These are phyloP conservation scores for Hydra vulgaris DNA, from an alignment of 30 jellyfish, hydroid and myxozoan species.

Conservation along the genomic window DNA sequence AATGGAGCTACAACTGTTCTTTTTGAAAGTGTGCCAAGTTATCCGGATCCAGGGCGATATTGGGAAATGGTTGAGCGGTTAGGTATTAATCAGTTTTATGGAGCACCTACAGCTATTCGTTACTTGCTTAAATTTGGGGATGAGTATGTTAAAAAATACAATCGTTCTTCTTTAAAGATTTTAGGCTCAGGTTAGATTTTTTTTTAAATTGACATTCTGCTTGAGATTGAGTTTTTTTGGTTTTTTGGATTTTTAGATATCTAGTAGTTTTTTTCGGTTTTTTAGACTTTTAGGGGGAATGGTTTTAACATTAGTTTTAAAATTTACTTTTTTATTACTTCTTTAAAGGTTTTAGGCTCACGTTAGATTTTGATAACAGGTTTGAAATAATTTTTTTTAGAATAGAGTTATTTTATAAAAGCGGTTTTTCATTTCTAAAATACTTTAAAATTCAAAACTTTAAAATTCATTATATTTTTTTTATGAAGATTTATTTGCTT, in stretches of 20 bases:
- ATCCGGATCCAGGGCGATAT: slow-evolving; percentile 96
- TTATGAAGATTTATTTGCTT: too few relatives aligned
- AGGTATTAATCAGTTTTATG: slow-evolving; percentile 77
- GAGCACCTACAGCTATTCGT: slow-evolving; percentile 98
- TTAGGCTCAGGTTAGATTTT: slow-evolving; percentile 74
- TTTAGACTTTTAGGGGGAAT: neutral
- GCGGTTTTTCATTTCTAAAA: too few relatives aligned
- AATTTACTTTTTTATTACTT: neutral
- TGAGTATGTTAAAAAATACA: slow-evolving; percentile 64
- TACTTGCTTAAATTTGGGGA: slow-evolving; percentile 63
- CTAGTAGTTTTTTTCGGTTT: too few relatives aligned
- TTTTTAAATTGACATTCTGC: too few relatives aligned
- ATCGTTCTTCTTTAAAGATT: slow-evolving; percentile 60
- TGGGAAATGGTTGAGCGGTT: slow-evolving; percentile 95
- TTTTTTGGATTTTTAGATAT: neutral
- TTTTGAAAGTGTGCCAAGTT: slow-evolving; percentile 91
- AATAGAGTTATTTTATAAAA: too few relatives aligned
- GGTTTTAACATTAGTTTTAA: too few relatives aligned
- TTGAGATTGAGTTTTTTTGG: too few relatives aligned
- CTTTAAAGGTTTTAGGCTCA: too few relatives aligned
- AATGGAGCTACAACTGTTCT: slow-evolving; percentile 89
- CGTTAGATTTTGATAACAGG: too few relatives aligned
- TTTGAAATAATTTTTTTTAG: too few relatives aligned
- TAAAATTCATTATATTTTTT: too few relatives aligned
- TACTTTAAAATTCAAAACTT: too few relatives aligned